Evolutionary conservation across 2,888 invertebrate species (phyloP), one percentile per base, ranked within the genome.

Genomic region (Ormia ochracea): DNA sequence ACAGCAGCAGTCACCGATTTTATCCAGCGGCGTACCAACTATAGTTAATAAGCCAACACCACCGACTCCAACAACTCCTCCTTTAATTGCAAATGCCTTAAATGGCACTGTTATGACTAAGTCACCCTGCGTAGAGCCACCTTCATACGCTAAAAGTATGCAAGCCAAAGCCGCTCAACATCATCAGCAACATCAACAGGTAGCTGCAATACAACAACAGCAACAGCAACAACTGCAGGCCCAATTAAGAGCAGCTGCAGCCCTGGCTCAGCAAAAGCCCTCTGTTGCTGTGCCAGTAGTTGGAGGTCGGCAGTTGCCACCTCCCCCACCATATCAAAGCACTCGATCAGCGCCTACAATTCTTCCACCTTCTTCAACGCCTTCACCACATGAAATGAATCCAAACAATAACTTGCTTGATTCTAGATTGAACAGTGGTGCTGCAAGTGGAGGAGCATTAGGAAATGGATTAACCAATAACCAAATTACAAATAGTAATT

Each of bases 71-170:
- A 91, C 90, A 17, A 91, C 91, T 1, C 91, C 91, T 50, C 91
- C 91, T 0, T 91, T 93, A 26, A 91, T 92, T 3, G 91, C 91
- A 6, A 87, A 89, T 82, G 88, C 91, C 70, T 88, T 92, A 2
- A 87, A 87, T 74, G 86, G 85, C 10, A 85, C 84, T 5, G 88
- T 83, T 79, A 88, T 78, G 38, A 85, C 84, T 38, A 91, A 92
- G 81, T 93, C 94, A 33, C 95, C 94, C 17, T 95, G 96, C 48
- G 95, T 95, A 41, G 96, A 97, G 87, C 97, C 97, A 0, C 97
- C 97, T 5, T 96, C 96, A 87, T 97, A 97, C 89, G 96, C 96
- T 12, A 96, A 95, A 86, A 96, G 96, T 52, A 96, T 98, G 94
- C 95, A 95, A 88, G 92, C 91, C n/a, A 89, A 89, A 78, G 91